Conservation (phyloP, 2,888 invertebrate species). For the Chrysolina oricalcia region DNA sequence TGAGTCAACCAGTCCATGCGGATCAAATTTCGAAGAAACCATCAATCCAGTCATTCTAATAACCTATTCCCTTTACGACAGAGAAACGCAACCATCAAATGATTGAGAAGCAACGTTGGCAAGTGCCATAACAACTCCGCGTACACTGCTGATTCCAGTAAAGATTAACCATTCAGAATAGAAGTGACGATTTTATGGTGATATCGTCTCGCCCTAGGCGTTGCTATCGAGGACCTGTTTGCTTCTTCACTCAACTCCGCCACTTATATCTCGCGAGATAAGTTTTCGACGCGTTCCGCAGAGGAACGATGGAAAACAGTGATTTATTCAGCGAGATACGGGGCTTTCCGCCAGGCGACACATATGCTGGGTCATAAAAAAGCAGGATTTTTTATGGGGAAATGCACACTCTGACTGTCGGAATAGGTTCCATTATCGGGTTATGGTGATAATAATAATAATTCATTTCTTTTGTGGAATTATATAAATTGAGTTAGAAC, state of each 20-base stretch:
- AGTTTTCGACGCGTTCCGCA: slow-evolving; percentile 33
- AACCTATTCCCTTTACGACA: not conserved
- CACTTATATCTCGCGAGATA: slow-evolving; percentile 46
- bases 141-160: slow-evolving; percentile 18
- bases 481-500: too few relatives aligned
- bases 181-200: slow-evolving; percentile 46
- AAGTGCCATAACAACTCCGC: slow-evolving; percentile 18
- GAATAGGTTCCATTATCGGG: not conserved
- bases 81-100: not conserved
- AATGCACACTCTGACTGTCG: not conserved
- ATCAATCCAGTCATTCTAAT: not conserved
- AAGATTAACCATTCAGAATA: slow-evolving; percentile 36
- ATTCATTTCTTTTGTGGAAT: too few relatives aligned
- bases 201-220: slow-evolving; percentile 37
- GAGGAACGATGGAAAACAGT: slow-evolving; percentile 20
- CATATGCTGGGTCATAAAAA: slow-evolving; percentile 36
- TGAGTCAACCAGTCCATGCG: too few relatives aligned
- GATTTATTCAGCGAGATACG: slow-evolving; percentile 46
- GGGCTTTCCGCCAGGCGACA: slow-evolving; percentile 33
- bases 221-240: slow-evolving; percentile 43
- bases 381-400: slow-evolving; percentile 1
- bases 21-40: not conserved
- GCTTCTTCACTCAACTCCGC: slow-evolving; percentile 39
- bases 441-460: too few relatives aligned
- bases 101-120: not conserved